These are phyloP conservation scores for Anaspis maculata DNA, from an alignment of 2,888 invertebrate species.

Conservation along the genomic window DNA sequence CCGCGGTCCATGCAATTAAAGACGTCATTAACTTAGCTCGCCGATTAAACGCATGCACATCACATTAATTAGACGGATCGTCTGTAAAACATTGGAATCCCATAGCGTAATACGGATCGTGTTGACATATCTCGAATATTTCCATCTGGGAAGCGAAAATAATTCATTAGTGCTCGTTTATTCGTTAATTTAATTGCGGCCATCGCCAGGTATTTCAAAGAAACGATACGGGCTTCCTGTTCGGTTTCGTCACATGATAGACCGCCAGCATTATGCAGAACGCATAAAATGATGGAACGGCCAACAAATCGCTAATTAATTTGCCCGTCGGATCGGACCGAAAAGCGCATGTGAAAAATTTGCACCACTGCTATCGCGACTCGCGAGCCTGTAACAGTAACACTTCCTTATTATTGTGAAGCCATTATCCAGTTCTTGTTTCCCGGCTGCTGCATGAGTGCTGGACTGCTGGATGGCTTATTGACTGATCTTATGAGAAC, in stretches of 20 bases:
- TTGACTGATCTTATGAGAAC: too few species aligned
- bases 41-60: constrained; percentile 7
- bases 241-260: neutral
- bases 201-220: constrained; percentile 1
- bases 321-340: too few species aligned
- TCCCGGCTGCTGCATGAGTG: neutral
- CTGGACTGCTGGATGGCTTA: too few species aligned
- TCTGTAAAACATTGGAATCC: constrained; percentile 1
- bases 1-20: too few species aligned
- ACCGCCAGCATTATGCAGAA: too few species aligned
- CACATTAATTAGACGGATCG: constrained; percentile 8
- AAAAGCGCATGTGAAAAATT: too few species aligned
- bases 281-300: too few species aligned
- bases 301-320: too few species aligned
- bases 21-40: too few species aligned
- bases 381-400: too few species aligned
- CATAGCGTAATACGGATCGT: constrained; percentile 2
- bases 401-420: neutral
- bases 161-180: constrained; percentile 5
- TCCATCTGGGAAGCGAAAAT: constrained; percentile 3
- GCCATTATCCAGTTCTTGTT: neutral
- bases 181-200: constrained; percentile 10
- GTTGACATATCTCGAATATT: constrained; percentile 8
- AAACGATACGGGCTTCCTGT: neutral
- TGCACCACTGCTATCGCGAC: too few species aligned